Evolutionary conservation across 2,113 vertebrate genomes (phyloP).

Genomic region (Brachyhypopomus gauderio): DNA sequence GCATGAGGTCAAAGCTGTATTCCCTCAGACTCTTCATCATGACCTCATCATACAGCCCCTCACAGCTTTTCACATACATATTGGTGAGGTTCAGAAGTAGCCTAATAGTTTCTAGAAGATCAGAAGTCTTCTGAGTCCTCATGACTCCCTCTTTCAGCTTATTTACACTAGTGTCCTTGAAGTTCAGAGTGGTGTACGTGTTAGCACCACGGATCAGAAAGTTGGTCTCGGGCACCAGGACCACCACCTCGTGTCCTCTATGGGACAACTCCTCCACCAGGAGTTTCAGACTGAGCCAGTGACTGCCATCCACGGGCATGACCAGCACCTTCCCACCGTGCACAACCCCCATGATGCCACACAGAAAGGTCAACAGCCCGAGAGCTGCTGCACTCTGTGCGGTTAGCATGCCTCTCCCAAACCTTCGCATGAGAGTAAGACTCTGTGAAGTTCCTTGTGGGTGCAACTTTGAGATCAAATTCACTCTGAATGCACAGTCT

Average conservation of each 20-base stretch:
- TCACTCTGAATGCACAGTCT: no score
- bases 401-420: conserved; percentile 55
- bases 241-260: conserved; percentile 77
- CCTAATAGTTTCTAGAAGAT: conserved; percentile 48
- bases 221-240: conserved; percentile 76
- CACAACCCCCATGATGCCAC: conserved; percentile 54
- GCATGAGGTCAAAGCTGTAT: conserved; percentile 74
- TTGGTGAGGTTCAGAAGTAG: conserved; percentile 60
- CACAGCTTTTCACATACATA: conserved; percentile 64
- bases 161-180: conserved; percentile 14
- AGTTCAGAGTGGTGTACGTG: conserved; percentile 64
- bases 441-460: no score
- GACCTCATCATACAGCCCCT: conserved; percentile 63
- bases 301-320: conserved; percentile 81
- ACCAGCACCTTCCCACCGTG: conserved; percentile 77
- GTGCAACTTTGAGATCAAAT: no score
- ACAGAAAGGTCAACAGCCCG: conserved; percentile 63
- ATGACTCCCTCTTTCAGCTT: background rate
- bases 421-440: background rate
- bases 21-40: conserved; percentile 71
- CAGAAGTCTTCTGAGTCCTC: background rate
- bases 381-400: conserved; percentile 53
- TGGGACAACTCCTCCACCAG: conserved; percentile 75
- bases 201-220: conserved; percentile 57
- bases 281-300: conserved; percentile 84